Evolutionary conservation across 2,113 vertebrate genomes (phyloP).

Genomic region (Chaetura pelagica): DNA sequence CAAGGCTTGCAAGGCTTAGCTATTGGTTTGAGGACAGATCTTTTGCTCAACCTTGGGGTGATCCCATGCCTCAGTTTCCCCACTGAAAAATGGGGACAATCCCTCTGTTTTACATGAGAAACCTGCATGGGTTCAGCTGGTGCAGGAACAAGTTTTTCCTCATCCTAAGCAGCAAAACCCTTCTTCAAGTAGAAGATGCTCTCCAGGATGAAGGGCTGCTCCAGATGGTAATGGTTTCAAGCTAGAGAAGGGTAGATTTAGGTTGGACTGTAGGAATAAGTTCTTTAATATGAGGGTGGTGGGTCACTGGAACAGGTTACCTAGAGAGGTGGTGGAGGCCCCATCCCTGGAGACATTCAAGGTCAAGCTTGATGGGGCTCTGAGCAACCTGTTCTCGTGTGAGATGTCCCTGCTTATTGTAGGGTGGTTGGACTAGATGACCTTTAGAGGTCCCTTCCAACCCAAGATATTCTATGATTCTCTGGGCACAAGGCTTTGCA

Average conservation of each 20-base stretch:
- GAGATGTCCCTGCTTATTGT: no score
- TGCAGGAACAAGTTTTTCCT: neutral
- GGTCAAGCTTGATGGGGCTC: no score
- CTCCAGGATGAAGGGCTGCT: accelerated
- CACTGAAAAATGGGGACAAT: neutral
- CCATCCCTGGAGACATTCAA: no score
- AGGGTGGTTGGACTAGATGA: no score
- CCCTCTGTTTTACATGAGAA: neutral
- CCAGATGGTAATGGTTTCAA: neutral
- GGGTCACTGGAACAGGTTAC: no score
- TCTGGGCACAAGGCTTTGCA: neutral
- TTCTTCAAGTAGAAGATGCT: neutral
- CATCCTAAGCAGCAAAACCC: neutral
- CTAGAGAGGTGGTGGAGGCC: no score
- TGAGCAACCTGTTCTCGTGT: no score
- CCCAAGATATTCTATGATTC: no score
- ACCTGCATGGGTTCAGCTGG: neutral
- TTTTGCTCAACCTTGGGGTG: accelerated
- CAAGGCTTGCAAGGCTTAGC: neutral
- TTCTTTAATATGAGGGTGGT: no score
- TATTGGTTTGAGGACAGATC: neutral
- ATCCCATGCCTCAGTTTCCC: neutral
- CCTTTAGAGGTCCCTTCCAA: no score
- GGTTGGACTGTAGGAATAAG: no score
- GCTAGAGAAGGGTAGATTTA: no score